A percentile compares a stretch with the other conserved stretches of the same genome.
These are phyloP conservation scores for Philereme vetulata DNA, from an alignment of 2,888 invertebrate species.

Conservation along the genomic window DNA sequence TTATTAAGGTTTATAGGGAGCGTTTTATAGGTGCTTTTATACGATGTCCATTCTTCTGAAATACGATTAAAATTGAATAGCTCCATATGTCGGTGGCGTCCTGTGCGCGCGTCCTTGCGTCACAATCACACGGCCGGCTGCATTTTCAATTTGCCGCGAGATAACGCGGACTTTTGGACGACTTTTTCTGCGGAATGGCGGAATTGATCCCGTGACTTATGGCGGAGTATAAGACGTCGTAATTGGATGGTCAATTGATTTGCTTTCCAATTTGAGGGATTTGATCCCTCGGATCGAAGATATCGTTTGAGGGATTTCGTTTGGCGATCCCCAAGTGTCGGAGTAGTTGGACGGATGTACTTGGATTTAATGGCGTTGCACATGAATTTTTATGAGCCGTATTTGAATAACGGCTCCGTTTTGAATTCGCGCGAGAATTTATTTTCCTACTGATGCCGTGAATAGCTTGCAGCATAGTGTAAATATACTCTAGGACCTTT, in stretches of 20 bases:
- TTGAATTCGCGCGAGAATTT: slow-evolving; percentile 10
- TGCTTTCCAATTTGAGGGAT: slow-evolving; percentile 62
- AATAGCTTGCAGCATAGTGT: slow-evolving; percentile 12
- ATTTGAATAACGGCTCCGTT: slow-evolving; percentile 29
- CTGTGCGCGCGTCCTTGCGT: slow-evolving; percentile 63
- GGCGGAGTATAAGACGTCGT: slow-evolving; percentile 66
- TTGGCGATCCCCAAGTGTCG: slow-evolving; percentile 28
- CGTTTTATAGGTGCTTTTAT: slow-evolving; percentile 77
- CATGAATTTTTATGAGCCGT: slow-evolving; percentile 32
- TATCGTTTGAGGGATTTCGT: slow-evolving; percentile 17
- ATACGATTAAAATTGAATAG: slow-evolving; percentile 84
- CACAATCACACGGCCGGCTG: slow-evolving; percentile 81
- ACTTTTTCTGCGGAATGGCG: slow-evolving; percentile 79
- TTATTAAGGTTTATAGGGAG: slow-evolving; percentile 74
- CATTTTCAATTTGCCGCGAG: slow-evolving; percentile 83
- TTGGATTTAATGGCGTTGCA: slow-evolving; percentile 26
- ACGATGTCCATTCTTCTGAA: slow-evolving; percentile 81
- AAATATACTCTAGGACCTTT: slow-evolving; percentile 12
- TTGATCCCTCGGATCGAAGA: slow-evolving; percentile 27
- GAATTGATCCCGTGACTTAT: slow-evolving; percentile 83
- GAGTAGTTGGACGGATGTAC: slow-evolving; percentile 34
- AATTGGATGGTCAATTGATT: slow-evolving; percentile 77
- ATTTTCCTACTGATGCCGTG: slow-evolving; percentile 8
- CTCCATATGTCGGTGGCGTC: slow-evolving; percentile 78
- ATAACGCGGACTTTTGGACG: slow-evolving; percentile 79